Base-by-base conservation (phyloP, 2,113 vertebrate species). In the Accipiter virgatus region DNA sequence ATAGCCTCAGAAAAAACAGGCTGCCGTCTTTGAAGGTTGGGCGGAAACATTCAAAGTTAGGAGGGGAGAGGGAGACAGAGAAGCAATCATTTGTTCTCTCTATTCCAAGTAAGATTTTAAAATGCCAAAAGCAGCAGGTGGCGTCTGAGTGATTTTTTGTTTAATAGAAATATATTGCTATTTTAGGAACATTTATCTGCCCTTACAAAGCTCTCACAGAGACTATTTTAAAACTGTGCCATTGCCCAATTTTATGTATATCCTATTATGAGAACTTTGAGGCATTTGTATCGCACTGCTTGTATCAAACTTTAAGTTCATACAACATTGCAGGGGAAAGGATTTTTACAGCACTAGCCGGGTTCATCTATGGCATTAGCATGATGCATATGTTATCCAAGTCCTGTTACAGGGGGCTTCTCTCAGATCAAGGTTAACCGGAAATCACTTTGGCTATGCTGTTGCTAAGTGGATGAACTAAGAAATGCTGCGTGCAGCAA, bases 91-190 rank as follows among this genome's bases (percentile, higher is more conserved):
- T 81, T 95, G 66, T 80, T 92, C 84, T 93, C 89, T 59, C 66
- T 77, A 59, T 74, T 96, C 86, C 90, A 97, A 96, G 86, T 66
- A 89, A 94, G 87, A 93, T 91, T 96, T 96, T 91, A 81, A 97
- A 97, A 96, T 95, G 96, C 92, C 93, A 96, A 94, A 92, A 96
- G 88, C 93, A 95, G 92, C 92, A 97, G 90, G 92, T 95, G 92
- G 94, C 38, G 36, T 94, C 77, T 94, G 86, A 95, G 88, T 66
- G 78, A 96, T 93, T 95, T 97, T 91, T 94, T 93, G 70, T 87
- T 97, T 96, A 93, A 93, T 91, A 95, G 86, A 94, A 94, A 93
- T 65, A 89, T 56, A 96, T 83, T 81, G 92, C 90, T 96, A 95
- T 96, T 97, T 97, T 90, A 95, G 73, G 94, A 92, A 67, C 90